These are phyloP conservation scores for Toxonevra muliebris DNA, from an alignment of 2,888 invertebrate species.

Conservation along the genomic window DNA sequence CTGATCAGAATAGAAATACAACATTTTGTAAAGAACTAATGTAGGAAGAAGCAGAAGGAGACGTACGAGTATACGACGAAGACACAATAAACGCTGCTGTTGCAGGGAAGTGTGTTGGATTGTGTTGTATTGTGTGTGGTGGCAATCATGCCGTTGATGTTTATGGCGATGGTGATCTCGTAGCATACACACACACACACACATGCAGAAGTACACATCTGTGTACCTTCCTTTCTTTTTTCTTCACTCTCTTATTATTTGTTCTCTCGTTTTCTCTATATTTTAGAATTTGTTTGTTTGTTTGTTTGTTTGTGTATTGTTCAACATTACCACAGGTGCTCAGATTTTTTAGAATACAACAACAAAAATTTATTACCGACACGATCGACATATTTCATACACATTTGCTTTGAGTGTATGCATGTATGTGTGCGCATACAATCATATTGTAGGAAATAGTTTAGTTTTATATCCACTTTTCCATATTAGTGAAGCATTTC, in stretches of 20 bases:
- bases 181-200: slow-evolving; percentile 12
- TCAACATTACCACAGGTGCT: no score
- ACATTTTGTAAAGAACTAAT: slow-evolving; percentile 28
- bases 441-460: background rate
- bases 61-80: slow-evolving; percentile 14
- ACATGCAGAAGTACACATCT: slow-evolving; percentile 9
- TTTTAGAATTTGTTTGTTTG: no score
- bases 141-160: no score
- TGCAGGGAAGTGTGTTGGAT: no score
- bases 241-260: no score
- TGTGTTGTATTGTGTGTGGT: no score
- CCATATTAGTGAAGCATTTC: no score
- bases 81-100: slow-evolving; percentile 14
- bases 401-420: slow-evolving; percentile 22
- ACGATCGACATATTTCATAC: slow-evolving; percentile 33
- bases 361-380: slow-evolving; percentile 5
- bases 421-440: slow-evolving; percentile 3
- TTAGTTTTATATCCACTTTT: no score
- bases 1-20: slow-evolving; percentile 35
- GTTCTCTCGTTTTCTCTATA: no score
- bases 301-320: no score
- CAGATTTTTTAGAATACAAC: no score
- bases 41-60: slow-evolving; percentile 24
- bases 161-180: background rate
- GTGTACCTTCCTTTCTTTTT: slow-evolving; percentile 15